Conservation (phyloP, 2,797 vertebrate species). For the Cuculus canorus region DNA sequence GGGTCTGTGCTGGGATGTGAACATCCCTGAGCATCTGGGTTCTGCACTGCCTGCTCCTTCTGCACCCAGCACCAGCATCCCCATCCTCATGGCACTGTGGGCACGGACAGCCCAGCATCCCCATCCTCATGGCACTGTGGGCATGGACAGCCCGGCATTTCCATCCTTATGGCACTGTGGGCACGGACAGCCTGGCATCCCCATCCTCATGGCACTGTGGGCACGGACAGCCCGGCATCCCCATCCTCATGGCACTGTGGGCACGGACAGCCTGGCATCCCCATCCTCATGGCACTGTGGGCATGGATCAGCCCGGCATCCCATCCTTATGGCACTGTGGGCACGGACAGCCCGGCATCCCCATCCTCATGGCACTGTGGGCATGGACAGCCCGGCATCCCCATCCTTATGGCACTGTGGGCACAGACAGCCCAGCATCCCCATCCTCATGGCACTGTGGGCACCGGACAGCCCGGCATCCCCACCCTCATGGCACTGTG, state of each 20-base stretch:
- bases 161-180: not conserved
- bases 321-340: rapidly evolving
- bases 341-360: rapidly evolving
- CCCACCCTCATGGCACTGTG: too few species aligned
- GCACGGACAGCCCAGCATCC: too few species aligned
- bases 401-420: too few species aligned
- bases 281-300: too few species aligned
- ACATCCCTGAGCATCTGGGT: not conserved
- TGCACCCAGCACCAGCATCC: rapidly evolving
- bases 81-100: too few species aligned
- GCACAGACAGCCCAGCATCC: too few species aligned
- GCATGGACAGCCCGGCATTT: rapidly evolving
- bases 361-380: too few species aligned
- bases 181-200: rapidly evolving
- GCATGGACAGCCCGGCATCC: too few species aligned
- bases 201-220: too few species aligned
- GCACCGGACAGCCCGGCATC: rapidly evolving
- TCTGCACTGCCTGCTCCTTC: not conserved
- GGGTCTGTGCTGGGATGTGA: not conserved
- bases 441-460: rapidly evolving
- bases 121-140: rapidly evolving
- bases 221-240: rapidly evolving
- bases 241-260: too few species aligned
- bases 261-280: rapidly evolving
- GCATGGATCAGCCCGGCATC: too few species aligned